Evolutionary conservation across 2,797 vertebrate species (phyloP).

Genomic region (Channallabes apus): DNA sequence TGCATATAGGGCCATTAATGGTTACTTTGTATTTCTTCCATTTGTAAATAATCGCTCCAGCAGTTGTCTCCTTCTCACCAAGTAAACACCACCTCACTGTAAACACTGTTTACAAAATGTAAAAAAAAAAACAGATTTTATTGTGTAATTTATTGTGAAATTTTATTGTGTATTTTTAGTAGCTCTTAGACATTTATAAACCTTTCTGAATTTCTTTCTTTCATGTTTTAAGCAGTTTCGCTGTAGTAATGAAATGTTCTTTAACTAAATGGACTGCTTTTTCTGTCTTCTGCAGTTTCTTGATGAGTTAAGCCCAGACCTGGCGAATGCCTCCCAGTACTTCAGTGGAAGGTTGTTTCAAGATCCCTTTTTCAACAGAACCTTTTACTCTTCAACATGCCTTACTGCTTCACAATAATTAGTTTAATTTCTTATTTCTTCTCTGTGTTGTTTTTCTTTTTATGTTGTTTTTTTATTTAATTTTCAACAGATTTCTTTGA

Average conservation of each 20-base stretch:
- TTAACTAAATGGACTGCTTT: neutral
- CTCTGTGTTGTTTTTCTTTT: constrained; percentile 4
- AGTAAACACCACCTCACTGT: too few species aligned
- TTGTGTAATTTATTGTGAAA: too few species aligned
- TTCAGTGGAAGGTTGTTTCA: constrained; percentile 10
- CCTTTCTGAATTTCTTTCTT: neutral
- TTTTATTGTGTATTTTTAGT: neutral
- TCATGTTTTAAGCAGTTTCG: neutral
- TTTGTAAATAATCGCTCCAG: too few species aligned
- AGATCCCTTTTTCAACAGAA: constrained; percentile 14
- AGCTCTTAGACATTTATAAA: neutral
- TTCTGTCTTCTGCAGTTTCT: constrained; percentile 78
- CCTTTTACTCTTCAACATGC: constrained; percentile 43
- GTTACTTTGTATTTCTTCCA: too few species aligned
- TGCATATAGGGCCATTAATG: too few species aligned
- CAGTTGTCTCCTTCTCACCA: too few species aligned
- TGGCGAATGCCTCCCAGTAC: constrained; percentile 2
- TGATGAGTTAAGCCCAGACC: constrained; percentile 80
- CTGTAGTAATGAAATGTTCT: neutral
- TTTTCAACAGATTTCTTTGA: neutral
- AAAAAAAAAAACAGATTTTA: too few species aligned
- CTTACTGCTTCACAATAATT: constrained; percentile 45
- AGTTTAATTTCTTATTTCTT: constrained; percentile 19
- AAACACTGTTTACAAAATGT: too few species aligned
- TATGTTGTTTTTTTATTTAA: neutral